Percentiles rank a stretch among this genome's conserved stretches.
phyloP scores from a whole-genome alignment of 35 echinoderm and acorn worm genomes.

The Nesometra sesokonis region DNA sequence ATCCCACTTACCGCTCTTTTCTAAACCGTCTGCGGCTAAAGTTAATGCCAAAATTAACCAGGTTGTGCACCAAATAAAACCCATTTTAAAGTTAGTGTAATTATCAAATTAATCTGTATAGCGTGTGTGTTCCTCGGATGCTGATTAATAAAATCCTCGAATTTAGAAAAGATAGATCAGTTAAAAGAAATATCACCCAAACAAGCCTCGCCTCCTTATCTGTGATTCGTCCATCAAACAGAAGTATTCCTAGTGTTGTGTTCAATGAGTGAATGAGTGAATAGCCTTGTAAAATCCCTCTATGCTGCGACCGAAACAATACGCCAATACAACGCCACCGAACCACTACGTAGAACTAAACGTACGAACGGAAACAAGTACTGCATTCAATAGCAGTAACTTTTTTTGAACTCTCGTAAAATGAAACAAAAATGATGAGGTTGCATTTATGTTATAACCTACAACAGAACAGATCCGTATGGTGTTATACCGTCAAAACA shows the following conservation, averaged over 20 bases:
- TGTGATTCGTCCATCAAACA: background rate
- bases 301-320: background rate
- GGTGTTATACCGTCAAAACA: too few species aligned
- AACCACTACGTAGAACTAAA: too few species aligned
- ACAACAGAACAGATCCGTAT: too few species aligned
- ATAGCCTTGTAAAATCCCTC: background rate
- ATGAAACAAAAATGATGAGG: too few species aligned
- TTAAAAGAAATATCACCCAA: background rate
- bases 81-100: background rate
- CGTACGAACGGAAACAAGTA: too few species aligned
- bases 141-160: background rate
- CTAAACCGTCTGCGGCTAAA: background rate
- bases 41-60: background rate
- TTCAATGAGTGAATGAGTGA: background rate
- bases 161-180: background rate
- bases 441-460: too few species aligned
- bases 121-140: background rate
- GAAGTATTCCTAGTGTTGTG: background rate
- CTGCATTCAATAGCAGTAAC: too few species aligned
- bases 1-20: background rate
- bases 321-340: background rate
- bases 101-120: background rate
- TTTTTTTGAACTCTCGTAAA: too few species aligned
- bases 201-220: background rate
- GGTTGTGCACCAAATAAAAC: background rate